These are phyloP conservation scores for Coelopa frigida DNA, from an alignment of 1,140 invertebrate genomes.

Conservation along the genomic window DNA sequence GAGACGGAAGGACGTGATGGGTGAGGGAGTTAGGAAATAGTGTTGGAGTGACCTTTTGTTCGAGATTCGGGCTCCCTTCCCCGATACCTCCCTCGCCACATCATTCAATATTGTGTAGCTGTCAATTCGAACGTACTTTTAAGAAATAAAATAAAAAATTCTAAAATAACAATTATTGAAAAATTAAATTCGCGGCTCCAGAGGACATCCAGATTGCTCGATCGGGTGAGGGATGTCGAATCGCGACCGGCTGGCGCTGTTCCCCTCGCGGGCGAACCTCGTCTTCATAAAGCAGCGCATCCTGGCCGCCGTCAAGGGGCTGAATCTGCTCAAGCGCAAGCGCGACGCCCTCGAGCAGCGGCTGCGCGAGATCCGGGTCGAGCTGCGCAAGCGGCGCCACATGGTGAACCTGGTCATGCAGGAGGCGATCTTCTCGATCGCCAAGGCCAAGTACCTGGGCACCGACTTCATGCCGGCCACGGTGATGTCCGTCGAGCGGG, in stretches of 20 bases:
- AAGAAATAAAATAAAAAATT: too few species aligned
- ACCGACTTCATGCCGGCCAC: conserved; percentile 29
- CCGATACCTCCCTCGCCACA: too few species aligned
- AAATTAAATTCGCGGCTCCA: too few species aligned
- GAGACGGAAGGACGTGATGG: too few species aligned
- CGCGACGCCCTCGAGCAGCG: conserved; percentile 37
- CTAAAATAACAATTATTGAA: too few species aligned
- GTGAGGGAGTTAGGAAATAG: too few species aligned
- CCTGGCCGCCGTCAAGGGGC: conserved; percentile 22
- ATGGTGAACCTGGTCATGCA: conserved; percentile 18
- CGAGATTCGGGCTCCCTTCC: too few species aligned
- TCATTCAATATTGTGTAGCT: too few species aligned
- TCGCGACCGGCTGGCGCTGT: conserved; percentile 22
- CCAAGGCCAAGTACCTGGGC: conserved; percentile 32
- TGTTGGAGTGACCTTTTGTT: too few species aligned
- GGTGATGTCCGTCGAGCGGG: conserved; percentile 12
- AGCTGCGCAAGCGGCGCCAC: conserved; percentile 13
- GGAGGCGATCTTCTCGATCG: conserved; percentile 29
- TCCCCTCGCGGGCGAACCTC: conserved; percentile 32
- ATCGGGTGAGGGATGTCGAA: conserved; percentile 17
- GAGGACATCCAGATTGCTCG: too few species aligned
- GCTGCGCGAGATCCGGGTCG: conserved; percentile 17
- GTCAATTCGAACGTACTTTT: too few species aligned
- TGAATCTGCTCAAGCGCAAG: conserved; percentile 28
- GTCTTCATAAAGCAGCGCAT: conserved; percentile 30